phyloP scores from a whole-genome alignment of 1,140 invertebrate genomes.

The Marisa cornuarietis region DNA sequence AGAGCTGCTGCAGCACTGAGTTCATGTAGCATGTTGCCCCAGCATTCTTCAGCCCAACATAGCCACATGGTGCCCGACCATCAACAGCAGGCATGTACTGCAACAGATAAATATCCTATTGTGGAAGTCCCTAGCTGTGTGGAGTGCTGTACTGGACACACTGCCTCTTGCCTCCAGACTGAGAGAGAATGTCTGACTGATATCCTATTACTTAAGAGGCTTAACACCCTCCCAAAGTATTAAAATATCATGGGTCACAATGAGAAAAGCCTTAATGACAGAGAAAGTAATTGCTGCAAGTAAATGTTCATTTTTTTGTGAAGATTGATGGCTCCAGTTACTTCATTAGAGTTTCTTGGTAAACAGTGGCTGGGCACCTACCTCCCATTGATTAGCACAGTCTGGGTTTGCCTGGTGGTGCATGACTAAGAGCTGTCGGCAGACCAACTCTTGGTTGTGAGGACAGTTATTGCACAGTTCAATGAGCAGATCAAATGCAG shows the following conservation, averaged over 20 bases:
- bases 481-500: slow-evolving; percentile 68
- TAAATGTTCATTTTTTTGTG: too few relatives aligned
- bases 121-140: too few relatives aligned
- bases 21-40: slow-evolving; percentile 67
- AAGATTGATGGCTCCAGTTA: background rate
- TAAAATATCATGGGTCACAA: too few relatives aligned
- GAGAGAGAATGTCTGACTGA: too few relatives aligned
- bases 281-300: too few relatives aligned
- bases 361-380: slow-evolving; percentile 36
- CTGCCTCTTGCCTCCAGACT: too few relatives aligned
- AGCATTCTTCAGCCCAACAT: slow-evolving; percentile 66
- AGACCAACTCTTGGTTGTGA: slow-evolving; percentile 63
- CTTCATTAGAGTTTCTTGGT: background rate
- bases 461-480: slow-evolving; percentile 64
- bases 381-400: slow-evolving; percentile 69
- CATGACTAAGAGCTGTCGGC: slow-evolving; percentile 65
- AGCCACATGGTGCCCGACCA: slow-evolving; percentile 59
- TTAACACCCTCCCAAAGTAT: too few relatives aligned
- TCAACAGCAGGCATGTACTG: slow-evolving; percentile 64
- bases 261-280: too few relatives aligned
- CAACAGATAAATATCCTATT: background rate
- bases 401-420: slow-evolving; percentile 68
- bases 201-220: too few relatives aligned
- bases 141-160: background rate
- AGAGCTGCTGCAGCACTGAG: slow-evolving; percentile 64